A percentile compares a stretch with the other conserved stretches of the same genome.
Conservation (phyloP, 2,797 vertebrate genomes). For the Cynodonichthys magdalenae region DNA sequence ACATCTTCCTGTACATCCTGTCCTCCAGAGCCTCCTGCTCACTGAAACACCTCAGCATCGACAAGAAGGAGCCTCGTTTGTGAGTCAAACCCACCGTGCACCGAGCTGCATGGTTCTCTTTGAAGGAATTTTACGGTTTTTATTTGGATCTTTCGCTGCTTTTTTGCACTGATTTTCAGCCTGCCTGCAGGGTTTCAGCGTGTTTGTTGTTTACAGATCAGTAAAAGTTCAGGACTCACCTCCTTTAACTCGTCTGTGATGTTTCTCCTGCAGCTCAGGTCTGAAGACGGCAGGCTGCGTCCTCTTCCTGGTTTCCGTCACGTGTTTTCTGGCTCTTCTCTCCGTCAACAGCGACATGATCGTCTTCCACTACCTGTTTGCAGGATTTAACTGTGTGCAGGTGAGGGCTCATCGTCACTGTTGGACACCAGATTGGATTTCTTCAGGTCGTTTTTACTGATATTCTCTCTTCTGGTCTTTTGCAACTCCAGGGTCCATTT, state of each 20-base stretch:
- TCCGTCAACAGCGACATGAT: slow-evolving; percentile 93
- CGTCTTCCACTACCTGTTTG: slow-evolving; percentile 94
- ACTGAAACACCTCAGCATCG: slow-evolving; percentile 82
- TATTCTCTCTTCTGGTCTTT: slow-evolving; percentile 1
- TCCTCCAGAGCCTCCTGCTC: slow-evolving; percentile 87
- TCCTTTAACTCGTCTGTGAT: slow-evolving; percentile 15
- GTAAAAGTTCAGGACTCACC: slow-evolving; percentile 10
- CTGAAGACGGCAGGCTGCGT: slow-evolving; percentile 85
- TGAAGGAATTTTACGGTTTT: no score
- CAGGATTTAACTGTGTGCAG: slow-evolving; percentile 90
- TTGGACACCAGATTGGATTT: neutral
- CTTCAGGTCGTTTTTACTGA: neutral
- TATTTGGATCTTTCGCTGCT: no score
- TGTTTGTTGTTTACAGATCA: neutral
- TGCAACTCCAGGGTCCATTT: slow-evolving; percentile 85
- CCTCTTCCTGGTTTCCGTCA: slow-evolving; percentile 87
- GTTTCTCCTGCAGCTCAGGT: slow-evolving; percentile 76
- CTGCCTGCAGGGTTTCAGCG: no score
- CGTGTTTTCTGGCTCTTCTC: slow-evolving; percentile 89
- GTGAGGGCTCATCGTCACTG: slow-evolving; percentile 58
- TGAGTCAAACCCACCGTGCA: slow-evolving; percentile 74
- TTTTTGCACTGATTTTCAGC: no score
- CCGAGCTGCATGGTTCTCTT: no score
- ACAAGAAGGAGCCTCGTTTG: slow-evolving; percentile 89
- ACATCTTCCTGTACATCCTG: slow-evolving; percentile 89